Percentiles rank a stretch among this genome's conserved stretches.
These are phyloP conservation scores for Drymodes brunneopygia DNA, from an alignment of 2,113 vertebrate species.

Conservation along the genomic window DNA sequence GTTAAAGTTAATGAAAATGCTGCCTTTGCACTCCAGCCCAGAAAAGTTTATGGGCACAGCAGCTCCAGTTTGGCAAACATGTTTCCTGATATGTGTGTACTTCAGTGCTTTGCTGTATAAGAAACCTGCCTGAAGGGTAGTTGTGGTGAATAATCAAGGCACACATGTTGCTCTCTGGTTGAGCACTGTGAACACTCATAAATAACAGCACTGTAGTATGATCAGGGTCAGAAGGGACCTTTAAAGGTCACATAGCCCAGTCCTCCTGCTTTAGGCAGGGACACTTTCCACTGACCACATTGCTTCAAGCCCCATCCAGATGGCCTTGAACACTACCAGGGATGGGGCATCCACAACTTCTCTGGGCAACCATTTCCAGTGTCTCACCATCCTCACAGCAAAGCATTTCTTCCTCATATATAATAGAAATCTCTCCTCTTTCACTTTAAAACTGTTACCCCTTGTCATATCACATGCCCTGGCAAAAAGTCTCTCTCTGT, in stretches of 20 bases:
- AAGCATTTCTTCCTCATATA: not conserved
- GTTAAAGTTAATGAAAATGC: not conserved
- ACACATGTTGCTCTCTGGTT: not conserved
- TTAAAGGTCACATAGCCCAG: not conserved
- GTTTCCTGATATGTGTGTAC: not conserved
- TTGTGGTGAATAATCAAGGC: not conserved
- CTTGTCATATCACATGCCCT: not conserved
- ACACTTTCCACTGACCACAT: not conserved
- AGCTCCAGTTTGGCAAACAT: not conserved
- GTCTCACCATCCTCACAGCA: not conserved
- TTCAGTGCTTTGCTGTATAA: not conserved
- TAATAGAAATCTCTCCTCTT: not conserved
- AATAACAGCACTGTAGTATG: not conserved
- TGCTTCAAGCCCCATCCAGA: not conserved
- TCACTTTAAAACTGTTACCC: not conserved
- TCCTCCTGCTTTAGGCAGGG: not conserved
- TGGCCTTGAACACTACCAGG: not conserved
- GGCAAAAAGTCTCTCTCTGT: not conserved
- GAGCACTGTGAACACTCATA: not conserved
- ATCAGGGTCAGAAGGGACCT: not conserved
- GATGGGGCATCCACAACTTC: not conserved
- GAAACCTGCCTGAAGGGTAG: not conserved
- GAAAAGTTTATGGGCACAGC: not conserved
- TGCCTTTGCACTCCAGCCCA: not conserved
- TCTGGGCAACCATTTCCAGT: not conserved